Percentiles rank a stretch among this genome's conserved stretches.
phyloP scores from a whole-genome alignment of 2,113 vertebrate species.

The Eulemur macaco region DNA sequence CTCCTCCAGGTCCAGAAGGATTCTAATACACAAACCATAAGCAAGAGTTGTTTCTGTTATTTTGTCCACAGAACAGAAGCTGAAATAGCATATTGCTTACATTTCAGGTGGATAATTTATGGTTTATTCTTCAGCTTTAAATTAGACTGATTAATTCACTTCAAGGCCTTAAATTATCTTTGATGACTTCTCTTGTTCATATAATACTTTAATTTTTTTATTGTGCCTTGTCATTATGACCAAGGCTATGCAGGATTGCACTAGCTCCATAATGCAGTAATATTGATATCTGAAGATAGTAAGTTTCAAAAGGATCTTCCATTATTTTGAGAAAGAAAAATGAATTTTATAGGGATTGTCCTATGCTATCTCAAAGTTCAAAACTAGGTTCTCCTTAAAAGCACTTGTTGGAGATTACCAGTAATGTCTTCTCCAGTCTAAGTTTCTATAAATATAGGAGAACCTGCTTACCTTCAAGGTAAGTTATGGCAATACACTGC shows the following conservation, averaged over 20 bases:
- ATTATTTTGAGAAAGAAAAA: constrained; percentile 82
- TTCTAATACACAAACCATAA: constrained; percentile 86
- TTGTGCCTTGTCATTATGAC: constrained; percentile 98
- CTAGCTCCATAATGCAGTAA: constrained; percentile 96
- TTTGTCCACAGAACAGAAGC: constrained; percentile 86
- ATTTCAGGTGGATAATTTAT: constrained; percentile 90
- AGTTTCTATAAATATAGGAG: constrained; percentile 80
- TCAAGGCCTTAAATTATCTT: constrained; percentile 97
- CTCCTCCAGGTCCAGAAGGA: constrained; percentile 88
- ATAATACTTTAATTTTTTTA: constrained; percentile 89
- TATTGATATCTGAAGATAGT: constrained; percentile 85
- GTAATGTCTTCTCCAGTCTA: constrained; percentile 68
- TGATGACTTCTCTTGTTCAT: constrained; percentile 92
- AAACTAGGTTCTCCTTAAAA: constrained; percentile 81
- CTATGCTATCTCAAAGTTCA: constrained; percentile 84
- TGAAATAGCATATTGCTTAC: constrained; percentile 85
- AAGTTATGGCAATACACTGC: constrained; percentile 87
- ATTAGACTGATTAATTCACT: constrained; percentile 93
- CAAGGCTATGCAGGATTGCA: constrained; percentile 97
- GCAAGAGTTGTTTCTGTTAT: constrained; percentile 84
- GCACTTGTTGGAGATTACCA: constrained; percentile 78
- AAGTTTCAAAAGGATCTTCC: constrained; percentile 88
- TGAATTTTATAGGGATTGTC: constrained; percentile 81
- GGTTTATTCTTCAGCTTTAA: constrained; percentile 93
- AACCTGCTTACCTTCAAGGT: constrained; percentile 83